These are phyloP conservation scores for Ditylenchus dipsaci DNA, from an alignment of 1,140 invertebrate species.

Conservation along the genomic window DNA sequence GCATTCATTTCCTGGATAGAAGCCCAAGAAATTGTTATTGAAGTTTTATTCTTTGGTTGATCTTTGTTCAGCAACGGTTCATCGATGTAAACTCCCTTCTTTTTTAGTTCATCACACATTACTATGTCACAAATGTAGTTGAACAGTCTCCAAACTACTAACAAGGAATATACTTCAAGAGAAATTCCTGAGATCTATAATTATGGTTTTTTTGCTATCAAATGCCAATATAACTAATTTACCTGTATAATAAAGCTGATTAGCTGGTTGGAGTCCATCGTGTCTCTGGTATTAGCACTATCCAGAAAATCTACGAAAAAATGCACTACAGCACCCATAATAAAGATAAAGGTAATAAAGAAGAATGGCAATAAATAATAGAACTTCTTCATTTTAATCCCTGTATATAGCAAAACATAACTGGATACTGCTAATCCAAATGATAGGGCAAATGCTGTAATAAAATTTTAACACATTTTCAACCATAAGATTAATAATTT, in stretches of 20 bases:
- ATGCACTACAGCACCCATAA: background rate
- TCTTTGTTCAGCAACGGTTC: background rate
- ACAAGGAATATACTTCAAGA: background rate
- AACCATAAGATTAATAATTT: background rate
- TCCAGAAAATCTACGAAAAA: constrained; percentile 5
- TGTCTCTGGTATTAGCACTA: constrained; percentile 11
- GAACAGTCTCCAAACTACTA: constrained; percentile 6
- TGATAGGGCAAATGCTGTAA: background rate
- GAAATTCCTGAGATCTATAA: background rate
- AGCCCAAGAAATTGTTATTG: background rate
- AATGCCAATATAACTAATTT: too few relatives aligned
- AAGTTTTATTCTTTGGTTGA: background rate
- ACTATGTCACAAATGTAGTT: constrained; percentile 5
- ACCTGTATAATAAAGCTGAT: constrained; percentile 6
- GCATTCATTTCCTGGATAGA: background rate
- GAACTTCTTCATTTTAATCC: constrained; percentile 1
- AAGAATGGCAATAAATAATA: background rate
- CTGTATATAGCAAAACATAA: background rate
- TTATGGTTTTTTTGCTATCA: background rate
- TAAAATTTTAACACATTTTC: background rate
- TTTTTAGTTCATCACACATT: constrained; percentile 5
- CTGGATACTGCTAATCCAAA: background rate
- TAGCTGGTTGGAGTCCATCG: background rate
- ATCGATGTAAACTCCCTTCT: constrained; percentile 1
- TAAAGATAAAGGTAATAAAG: constrained; percentile 5